Evolutionary conservation across 2,797 vertebrate species (phyloP), one percentile per base, ranked within the genome.

Genomic region (Ceryle rudis): DNA sequence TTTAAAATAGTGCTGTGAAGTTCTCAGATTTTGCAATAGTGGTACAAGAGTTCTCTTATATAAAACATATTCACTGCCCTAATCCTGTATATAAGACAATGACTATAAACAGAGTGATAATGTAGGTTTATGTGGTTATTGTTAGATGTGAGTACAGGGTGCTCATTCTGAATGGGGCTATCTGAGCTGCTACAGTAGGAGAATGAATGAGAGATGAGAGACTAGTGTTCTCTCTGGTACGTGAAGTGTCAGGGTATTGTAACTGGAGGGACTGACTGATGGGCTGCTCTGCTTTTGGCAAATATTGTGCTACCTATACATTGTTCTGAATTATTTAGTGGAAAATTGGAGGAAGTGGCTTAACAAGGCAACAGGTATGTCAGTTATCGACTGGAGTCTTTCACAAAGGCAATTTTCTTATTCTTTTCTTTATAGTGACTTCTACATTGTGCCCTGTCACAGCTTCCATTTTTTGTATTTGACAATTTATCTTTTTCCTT

Each of bases 361-460:
- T 89, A 60, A 55, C 47, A 87, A 88, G 57, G 39, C 1, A 5
- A 42, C 11, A 52, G 41, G 72, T 91, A 61, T 85, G 51, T 54
- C 73, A 61, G 78, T 71, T 90, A 77, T 96, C 86, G 86, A 37
- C 67, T 88, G 81, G 23, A 90, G 73, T 82, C 52, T 93, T 95
- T 95, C 64, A 41, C 22, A 65, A 57, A 75, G 31, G 37, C 58
- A 93, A 55, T 74, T 84, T 96, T 87, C 88, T 93, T 95, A 23
- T 91, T 71, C 71, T 97, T 95, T 88, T 92, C 64, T 91, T 8
- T 61, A 10, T 54, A 44, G 44, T 73, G 73, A 93, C 77, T 97
- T 97, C 79, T 85, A 41, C 31, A 29, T 80, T 93, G 42, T 72
- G 18, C 73, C 46, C 71, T 91, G 81, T 67, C 33, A 65, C 29